Base-by-base conservation (phyloP, 2,113 vertebrate genomes). In the Strigops habroptila region DNA sequence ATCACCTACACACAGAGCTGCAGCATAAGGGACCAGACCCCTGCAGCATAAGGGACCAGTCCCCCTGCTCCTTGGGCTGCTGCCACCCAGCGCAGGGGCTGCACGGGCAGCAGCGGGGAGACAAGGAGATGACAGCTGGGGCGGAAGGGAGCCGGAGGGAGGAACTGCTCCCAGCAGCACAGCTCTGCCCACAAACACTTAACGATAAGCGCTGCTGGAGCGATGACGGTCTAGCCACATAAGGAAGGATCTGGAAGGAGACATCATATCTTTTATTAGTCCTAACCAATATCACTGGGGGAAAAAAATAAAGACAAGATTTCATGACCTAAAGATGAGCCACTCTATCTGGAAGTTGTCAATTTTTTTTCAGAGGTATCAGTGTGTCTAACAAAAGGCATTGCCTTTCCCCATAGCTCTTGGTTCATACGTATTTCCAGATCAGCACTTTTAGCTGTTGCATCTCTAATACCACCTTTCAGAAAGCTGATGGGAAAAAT, bases 41-140 rank as follows among this genome's bases (percentile, higher is more conserved):
- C 44, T 64, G 39, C 27, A 9, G 90, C 35, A 2, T 16, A 49
- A 43, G 63, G 37, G 53, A 63, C 22, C 22, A 35, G 17, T 22
- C 51, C 43, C 37, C 57, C 24, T 23, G 77, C n/a, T 79, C 33
- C 39, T 24, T 7, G 59, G 74, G 80, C 74, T 60, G 84, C 48
- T 55, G 82, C 69, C 1, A 3, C 60, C 39, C 18, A 1, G 53
- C 74, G 41, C 14, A 14, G 46, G 69, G 53, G n/a, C 84, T 73
- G n/a, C 4, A 10, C 37, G 1, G 0, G 46, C 37, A 27, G 62
- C 55, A 55, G 39, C 0, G 0, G 46, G n/a, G 21, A 1, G 10
- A 62, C 0, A 0, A 46, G 57, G 81, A 86, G 57, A 84, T 1
- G 33, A 64, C 78, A 86, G 82, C 55, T 76, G 70, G 43, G 43